Conservation (phyloP, 2,888 invertebrate genomes). For the Troglohyphantes excavatus region DNA sequence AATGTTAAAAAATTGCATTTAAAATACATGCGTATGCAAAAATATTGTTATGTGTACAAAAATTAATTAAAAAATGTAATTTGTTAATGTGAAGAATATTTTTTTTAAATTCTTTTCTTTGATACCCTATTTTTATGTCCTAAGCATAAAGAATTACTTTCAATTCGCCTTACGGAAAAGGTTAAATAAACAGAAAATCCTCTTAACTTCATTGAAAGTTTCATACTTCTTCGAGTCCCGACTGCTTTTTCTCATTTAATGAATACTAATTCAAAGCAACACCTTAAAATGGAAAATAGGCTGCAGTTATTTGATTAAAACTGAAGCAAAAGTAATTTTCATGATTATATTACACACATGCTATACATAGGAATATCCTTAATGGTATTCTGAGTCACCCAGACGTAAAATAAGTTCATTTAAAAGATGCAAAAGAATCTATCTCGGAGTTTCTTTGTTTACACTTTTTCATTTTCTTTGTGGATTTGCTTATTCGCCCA, state of each 20-base stretch:
- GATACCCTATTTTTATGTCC: neutral
- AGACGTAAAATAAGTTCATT: constrained; percentile 11
- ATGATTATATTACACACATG: neutral
- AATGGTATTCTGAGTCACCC: neutral
- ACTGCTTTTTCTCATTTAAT: neutral
- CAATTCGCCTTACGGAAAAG: neutral
- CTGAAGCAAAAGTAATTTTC: neutral
- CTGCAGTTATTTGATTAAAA: neutral
- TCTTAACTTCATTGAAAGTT: neutral
- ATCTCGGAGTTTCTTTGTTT: constrained; percentile 1
- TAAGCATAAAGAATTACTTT: neutral
- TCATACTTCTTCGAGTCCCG: neutral
- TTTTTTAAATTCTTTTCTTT: neutral
- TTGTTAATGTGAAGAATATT: no score
- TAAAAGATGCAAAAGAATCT: constrained; percentile 2
- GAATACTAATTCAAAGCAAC: neutral
- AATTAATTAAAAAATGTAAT: no score
- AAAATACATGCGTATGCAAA: no score
- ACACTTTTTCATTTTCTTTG: neutral
- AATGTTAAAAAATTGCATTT: no score
- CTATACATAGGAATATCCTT: neutral
- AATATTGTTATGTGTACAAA: no score
- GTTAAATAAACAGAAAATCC: neutral
- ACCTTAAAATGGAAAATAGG: neutral
- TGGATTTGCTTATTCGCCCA: neutral